Conservation (phyloP, 2,888 invertebrate species). For the Aleiodes leptofemur region DNA sequence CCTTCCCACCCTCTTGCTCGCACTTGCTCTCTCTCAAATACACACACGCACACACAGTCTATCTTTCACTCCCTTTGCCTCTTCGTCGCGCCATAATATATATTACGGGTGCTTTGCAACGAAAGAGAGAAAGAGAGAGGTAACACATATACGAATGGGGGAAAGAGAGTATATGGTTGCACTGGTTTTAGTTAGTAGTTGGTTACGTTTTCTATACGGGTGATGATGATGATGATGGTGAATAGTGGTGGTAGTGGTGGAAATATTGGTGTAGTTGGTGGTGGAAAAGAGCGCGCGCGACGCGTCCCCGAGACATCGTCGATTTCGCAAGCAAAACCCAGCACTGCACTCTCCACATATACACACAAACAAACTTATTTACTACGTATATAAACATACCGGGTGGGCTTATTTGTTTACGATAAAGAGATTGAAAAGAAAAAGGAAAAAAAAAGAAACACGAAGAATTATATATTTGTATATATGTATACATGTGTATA, state of each 20-base stretch:
- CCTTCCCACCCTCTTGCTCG: not conserved
- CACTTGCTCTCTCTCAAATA: not conserved
- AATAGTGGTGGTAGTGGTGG: conserved; percentile 12
- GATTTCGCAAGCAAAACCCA: conserved; percentile 17
- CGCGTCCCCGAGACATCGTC: conserved; percentile 26
- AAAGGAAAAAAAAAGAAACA: conserved; percentile 25
- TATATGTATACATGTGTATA: conserved; percentile 9
- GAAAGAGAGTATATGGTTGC: not conserved
- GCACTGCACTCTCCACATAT: not conserved
- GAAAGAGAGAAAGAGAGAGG: conserved; percentile 1
- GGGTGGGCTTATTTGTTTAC: conserved; percentile 34
- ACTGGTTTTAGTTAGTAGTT: not conserved
- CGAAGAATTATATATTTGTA: not conserved
- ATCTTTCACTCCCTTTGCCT: not conserved
- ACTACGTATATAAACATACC: conserved; percentile 26
- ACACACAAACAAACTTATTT: conserved; percentile 1
- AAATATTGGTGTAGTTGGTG: conserved; percentile 31
- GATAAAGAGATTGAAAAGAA: conserved; percentile 20
- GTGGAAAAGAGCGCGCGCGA: conserved; percentile 36
- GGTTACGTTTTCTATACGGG: conserved; percentile 18
- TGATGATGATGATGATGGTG: conserved; percentile 14
- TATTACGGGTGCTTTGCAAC: not conserved
- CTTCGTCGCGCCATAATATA: not conserved
- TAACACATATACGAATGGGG: not conserved
- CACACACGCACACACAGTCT: not conserved